Base-by-base conservation (phyloP, 1,140 invertebrate genomes). In the Drosophila aff. region DNA sequence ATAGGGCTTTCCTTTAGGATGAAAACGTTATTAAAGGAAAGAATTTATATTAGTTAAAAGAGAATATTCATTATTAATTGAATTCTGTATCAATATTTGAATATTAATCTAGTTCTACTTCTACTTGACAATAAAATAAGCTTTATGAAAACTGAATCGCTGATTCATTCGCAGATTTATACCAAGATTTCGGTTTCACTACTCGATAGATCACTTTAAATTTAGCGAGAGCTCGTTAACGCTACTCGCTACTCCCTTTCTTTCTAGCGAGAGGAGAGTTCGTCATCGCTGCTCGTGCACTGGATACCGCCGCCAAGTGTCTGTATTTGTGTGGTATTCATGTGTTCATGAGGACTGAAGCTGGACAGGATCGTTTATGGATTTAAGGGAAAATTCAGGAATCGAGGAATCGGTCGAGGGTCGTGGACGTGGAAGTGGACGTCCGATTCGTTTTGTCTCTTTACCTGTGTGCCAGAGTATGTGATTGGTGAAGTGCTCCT, bases 401-500 rank as follows among this genome's bases (percentile, higher is more conserved):
- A 55, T 28, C 46, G 18, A 23, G n/a, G n/a, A 50, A 43, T 44
- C 41, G 58, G 31, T 65, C 8, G 9, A 11, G 53, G 36, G 4
- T 18, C 7, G 5, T 23, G 23, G 23, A 23, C 23, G 18, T n/a
- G n/a, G n/a, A n/a, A n/a, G n/a, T n/a, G 38, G 7, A 38, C 33
- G 41, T 44, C 50, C 67, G 67, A 71, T 61, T 78, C 55, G 79
- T 87, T 76, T 91, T 85, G 74, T 89, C 86, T 90, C 85, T 90
- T 90, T 93, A 95, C 94, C 95, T 74, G 96, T 97, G 92, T 97
- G 96, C 95, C 96, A 97, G 94, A 97, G 95, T 93, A 97, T 96
- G 94, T 97, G 96, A 94, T 97, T 97, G 95, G 96, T 96, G 94
- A 97, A 96, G 93, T 97, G 96, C 94, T 97, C 96, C 94, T 96